Percentiles rank a stretch among this genome's conserved stretches.
phyloP scores from a whole-genome alignment of 2,797 vertebrate species.

The Leuciscus waleckii region DNA sequence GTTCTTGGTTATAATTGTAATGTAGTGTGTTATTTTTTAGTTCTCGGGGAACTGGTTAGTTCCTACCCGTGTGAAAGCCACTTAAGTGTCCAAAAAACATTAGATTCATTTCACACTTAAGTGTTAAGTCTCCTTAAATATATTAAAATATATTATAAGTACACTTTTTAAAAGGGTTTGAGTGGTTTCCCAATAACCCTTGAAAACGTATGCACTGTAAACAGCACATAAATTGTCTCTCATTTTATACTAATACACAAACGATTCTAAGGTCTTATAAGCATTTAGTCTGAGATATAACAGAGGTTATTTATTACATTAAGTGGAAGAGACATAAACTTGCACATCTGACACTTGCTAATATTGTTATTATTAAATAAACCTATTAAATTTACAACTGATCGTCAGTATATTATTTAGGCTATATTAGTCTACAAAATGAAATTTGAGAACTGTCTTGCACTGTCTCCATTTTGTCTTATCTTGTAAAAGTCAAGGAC shows the following conservation, averaged over 20 bases:
- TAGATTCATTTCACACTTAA: not conserved
- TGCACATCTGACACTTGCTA: not conserved
- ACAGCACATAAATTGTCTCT: not conserved
- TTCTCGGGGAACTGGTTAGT: too few species aligned
- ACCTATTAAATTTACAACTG: too few species aligned
- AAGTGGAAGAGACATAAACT: not conserved
- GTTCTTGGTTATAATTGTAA: too few species aligned
- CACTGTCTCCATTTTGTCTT: too few species aligned
- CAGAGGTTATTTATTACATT: not conserved
- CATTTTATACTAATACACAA: not conserved
- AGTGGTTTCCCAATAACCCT: not conserved
- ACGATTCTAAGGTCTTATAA: not conserved
- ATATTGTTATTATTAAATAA: too few species aligned
- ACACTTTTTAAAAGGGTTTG: not conserved
- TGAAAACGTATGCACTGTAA: not conserved
- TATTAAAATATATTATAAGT: not conserved
- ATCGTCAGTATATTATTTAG: too few species aligned
- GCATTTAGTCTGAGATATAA: not conserved
- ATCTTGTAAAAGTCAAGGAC: too few species aligned
- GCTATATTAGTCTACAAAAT: too few species aligned
- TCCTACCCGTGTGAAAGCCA: too few species aligned
- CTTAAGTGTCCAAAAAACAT: not conserved
- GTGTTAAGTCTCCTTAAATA: not conserved
- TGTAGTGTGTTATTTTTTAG: too few species aligned
- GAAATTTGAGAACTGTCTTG: too few species aligned